Evolutionary conservation across 2,888 invertebrate genomes (phyloP).

Genomic region (Drosophila prostipennis): DNA sequence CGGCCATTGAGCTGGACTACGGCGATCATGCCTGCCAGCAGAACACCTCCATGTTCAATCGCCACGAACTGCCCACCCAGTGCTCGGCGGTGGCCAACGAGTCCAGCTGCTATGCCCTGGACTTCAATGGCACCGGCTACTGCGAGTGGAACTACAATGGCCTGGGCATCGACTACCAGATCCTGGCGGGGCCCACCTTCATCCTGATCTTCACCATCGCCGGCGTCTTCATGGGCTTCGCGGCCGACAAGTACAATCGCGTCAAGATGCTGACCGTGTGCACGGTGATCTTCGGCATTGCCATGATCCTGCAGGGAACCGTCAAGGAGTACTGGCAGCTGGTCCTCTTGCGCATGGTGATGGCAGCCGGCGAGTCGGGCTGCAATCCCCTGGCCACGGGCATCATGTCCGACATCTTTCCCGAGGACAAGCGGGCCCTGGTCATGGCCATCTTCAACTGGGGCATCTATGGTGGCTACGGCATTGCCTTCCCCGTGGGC

Average conservation of each 20-base stretch:
- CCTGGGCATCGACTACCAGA: slow-evolving; percentile 95
- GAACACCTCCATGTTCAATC: slow-evolving; percentile 87
- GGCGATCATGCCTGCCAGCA: slow-evolving; percentile 94
- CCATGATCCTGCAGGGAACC: slow-evolving; percentile 93
- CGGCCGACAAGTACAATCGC: slow-evolving; percentile 92
- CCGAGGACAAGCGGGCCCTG: slow-evolving; percentile 92
- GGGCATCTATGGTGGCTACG: slow-evolving; percentile 98
- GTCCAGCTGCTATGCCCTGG: slow-evolving; percentile 87
- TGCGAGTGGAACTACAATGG: slow-evolving; percentile 98
- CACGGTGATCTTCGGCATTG: slow-evolving; percentile 91
- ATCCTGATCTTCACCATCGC: slow-evolving; percentile 95
- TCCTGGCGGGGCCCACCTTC: slow-evolving; percentile 96
- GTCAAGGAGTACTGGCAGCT: slow-evolving; percentile 96
- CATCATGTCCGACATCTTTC: slow-evolving; percentile 92
- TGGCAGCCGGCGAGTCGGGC: slow-evolving; percentile 94
- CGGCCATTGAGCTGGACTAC: slow-evolving; percentile 93
- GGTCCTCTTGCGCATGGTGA: slow-evolving; percentile 92
- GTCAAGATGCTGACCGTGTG: slow-evolving; percentile 91
- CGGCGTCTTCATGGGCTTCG: slow-evolving; percentile 92
- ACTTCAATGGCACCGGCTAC: slow-evolving; percentile 89
- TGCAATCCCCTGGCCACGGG: slow-evolving; percentile 95
- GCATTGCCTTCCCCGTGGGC: slow-evolving; percentile 95
- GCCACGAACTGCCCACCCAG: slow-evolving; percentile 85
- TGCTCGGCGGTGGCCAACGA: slow-evolving; percentile 87
- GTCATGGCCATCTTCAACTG: slow-evolving; percentile 97